phyloP scores from a whole-genome alignment of 23 tunicate genomes.

The Trididemnum nubilum region DNA sequence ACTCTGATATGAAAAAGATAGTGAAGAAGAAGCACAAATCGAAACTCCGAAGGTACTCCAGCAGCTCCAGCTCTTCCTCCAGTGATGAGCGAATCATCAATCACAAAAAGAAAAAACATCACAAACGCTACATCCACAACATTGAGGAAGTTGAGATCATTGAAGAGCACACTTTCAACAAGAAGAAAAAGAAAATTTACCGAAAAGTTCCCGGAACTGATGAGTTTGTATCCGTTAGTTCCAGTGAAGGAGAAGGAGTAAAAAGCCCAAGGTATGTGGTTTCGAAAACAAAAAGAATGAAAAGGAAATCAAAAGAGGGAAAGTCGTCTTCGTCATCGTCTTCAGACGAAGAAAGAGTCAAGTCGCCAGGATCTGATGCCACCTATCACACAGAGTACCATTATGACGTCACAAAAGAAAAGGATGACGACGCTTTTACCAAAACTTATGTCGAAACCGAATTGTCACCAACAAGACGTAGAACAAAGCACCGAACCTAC shows the following conservation, averaged over 20 bases:
- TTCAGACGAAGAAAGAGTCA: conserved; percentile 20
- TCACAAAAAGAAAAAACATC: conserved; percentile 32
- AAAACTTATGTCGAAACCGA: conserved; percentile 31
- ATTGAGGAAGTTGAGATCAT: conserved; percentile 45
- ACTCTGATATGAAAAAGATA: not conserved
- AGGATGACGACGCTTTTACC: conserved; percentile 38
- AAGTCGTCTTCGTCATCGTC: conserved; percentile 19
- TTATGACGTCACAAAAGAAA: conserved; percentile 45
- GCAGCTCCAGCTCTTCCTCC: not conserved
- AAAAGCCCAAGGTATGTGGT: not conserved
- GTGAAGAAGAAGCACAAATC: not conserved
- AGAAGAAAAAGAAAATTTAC: conserved; percentile 31
- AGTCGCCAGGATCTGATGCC: not conserved
- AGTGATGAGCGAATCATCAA: conserved; percentile 27
- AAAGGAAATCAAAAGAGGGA: not conserved
- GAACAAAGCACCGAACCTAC: conserved; percentile 32
- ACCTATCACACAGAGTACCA: conserved; percentile 40
- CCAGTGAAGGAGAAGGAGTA: not conserved
- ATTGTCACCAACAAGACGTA: conserved; percentile 25
- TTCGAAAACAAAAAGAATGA: not conserved
- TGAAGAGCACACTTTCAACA: conserved; percentile 39
- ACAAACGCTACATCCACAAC: conserved; percentile 31
- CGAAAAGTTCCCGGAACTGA: not conserved
- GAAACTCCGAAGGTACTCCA: too few relatives aligned
- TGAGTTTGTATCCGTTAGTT: not conserved